A percentile compares a stretch with the other conserved stretches of the same genome.
These are phyloP conservation scores for Liasis olivaceus DNA, from an alignment of 2,797 vertebrate species.

Conservation along the genomic window DNA sequence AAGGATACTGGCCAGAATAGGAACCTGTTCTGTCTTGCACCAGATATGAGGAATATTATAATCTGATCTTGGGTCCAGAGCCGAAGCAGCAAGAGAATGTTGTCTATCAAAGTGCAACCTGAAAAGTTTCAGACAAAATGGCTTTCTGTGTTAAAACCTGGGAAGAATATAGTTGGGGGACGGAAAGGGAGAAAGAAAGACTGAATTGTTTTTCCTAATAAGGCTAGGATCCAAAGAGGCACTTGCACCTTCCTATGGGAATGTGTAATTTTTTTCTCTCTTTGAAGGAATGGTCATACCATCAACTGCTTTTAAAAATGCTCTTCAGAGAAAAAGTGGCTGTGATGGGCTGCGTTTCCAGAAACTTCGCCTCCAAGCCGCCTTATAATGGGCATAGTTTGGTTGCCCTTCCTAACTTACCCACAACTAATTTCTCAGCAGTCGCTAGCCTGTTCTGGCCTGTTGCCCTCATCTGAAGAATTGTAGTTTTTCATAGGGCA, in stretches of 20 bases:
- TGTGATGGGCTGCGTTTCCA: not conserved
- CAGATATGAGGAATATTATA: conserved; percentile 18
- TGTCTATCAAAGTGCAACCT: not conserved
- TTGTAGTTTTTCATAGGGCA: too few relatives aligned
- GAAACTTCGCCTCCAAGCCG: not conserved
- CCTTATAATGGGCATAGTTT: not conserved
- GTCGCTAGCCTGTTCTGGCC: not conserved
- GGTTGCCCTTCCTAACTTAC: not conserved
- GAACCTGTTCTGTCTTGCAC: conserved; percentile 43
- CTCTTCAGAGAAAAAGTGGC: not conserved
- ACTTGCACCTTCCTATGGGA: not conserved
- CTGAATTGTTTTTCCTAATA: not conserved
- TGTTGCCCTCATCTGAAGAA: too few relatives aligned
- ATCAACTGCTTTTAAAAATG: not conserved
- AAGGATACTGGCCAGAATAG: conserved; percentile 63
- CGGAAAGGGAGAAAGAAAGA: not conserved
- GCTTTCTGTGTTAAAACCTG: conserved; percentile 8
- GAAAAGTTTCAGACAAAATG: conserved; percentile 23
- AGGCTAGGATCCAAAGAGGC: not conserved
- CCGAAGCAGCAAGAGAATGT: not conserved
- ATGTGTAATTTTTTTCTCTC: not conserved
- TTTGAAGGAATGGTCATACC: not conserved
- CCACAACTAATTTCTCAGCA: not conserved
- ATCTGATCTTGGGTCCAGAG: conserved; percentile 18
- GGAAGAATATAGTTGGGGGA: not conserved